Evolutionary conservation across 1,140 invertebrate species (phyloP), one percentile per base, ranked within the genome.

Genomic region (Drosophila baimaii): DNA sequence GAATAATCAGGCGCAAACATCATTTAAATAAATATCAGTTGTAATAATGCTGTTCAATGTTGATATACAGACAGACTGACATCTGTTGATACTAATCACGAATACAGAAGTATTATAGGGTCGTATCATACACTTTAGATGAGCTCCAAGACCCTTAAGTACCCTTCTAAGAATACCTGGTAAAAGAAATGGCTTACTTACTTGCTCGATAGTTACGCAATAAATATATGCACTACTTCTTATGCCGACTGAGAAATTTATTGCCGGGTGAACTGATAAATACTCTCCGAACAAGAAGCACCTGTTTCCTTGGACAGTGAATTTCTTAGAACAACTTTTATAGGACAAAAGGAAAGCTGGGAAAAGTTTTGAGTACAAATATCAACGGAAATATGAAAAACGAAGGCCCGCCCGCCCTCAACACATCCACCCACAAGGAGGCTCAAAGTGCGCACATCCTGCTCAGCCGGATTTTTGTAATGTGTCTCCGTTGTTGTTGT

Each of bases 351-450:
- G 52, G 54, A 58, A 33, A 81, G 61, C 58, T 79, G 58, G 76
- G 41, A 39, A 75, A 83, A 79, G 61, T 83, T 83, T 79, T 51
- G 43, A 79, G 80, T 68, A 76, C 46, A 83, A 83, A 83, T 74
- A 82, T 83, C 76, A 79, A 79, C 80, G 80, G 71, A 83, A 83
- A 79, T 83, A 83, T 83, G 81, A 71, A 77, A 74, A 73, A 70
- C 65, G 65, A 37, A 73, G 31, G 25, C 29, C 17, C 44, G 43
- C 39, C 29, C 19, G n/a, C n/a, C 29, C 10, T 17, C 23, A 5
- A 10, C 29, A 52, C 13, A 33, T 13, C 15, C 19, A 62, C n/a
- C 52, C 56, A 64, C 56, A 66, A 73, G 58, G 52, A 65, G 63
- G 75, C 70, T 79, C 62, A 83, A 77, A 83, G 81, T 83, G 62